A percentile compares a stretch with the other conserved stretches of the same genome.
Evolutionary conservation across 2,888 invertebrate species (phyloP).

Genomic region (Heliconius charithonia): DNA sequence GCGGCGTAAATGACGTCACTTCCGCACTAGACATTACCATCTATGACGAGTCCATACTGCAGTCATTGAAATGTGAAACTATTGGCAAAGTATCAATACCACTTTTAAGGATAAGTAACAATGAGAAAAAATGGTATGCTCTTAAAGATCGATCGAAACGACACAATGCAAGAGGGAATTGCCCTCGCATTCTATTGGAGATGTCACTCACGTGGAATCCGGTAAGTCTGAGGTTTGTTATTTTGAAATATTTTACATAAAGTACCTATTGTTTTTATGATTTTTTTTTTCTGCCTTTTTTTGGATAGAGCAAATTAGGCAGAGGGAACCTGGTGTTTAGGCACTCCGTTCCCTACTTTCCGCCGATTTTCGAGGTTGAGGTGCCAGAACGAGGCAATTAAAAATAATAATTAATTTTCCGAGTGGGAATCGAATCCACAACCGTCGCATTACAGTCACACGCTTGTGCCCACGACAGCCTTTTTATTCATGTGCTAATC

Average conservation of each 20-base stretch:
- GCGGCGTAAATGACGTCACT: conserved; percentile 72
- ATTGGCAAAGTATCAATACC: conserved; percentile 75
- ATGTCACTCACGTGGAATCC: conserved; percentile 79
- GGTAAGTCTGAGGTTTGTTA: conserved; percentile 58
- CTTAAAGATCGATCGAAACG: conserved; percentile 70
- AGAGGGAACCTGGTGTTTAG: neutral
- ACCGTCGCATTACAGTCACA: neutral
- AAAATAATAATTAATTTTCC: neutral
- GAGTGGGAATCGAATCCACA: neutral
- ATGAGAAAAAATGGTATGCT: conserved; percentile 76
- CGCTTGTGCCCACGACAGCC: no score
- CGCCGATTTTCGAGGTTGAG: neutral
- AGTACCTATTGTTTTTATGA: neutral
- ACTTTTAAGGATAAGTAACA: conserved; percentile 69
- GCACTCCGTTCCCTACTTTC: neutral
- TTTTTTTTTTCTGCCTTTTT: neutral
- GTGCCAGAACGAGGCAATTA: neutral
- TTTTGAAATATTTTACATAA: neutral
- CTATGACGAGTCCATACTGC: conserved; percentile 70
- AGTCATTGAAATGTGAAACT: conserved; percentile 63
- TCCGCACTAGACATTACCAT: conserved; percentile 73
- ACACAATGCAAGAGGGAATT: conserved; percentile 67
- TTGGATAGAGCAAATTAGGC: neutral
- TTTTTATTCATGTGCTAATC: no score
- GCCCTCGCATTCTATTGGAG: conserved; percentile 71